Percentiles rank a stretch among this genome's conserved stretches.
Evolutionary conservation across 2,797 vertebrate species (phyloP).

Genomic region (Dendrocincla fuliginosa): DNA sequence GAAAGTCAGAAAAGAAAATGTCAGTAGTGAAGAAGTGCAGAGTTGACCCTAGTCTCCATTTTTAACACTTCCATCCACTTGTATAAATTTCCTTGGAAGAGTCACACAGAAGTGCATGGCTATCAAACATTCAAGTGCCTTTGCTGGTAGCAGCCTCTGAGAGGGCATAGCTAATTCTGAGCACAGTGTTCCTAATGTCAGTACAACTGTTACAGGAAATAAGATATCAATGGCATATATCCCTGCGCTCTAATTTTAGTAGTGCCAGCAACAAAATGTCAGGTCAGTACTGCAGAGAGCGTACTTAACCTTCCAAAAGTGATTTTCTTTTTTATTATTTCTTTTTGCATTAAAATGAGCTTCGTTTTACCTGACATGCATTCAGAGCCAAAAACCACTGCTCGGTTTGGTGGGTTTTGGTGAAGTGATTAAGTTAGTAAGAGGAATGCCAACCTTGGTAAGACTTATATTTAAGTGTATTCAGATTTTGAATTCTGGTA

Average conservation of each 20-base stretch:
- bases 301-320: background rate
- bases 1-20: background rate
- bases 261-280: constrained; percentile 24
- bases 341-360: background rate
- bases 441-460: background rate
- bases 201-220: constrained; percentile 55
- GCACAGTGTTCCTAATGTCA: constrained; percentile 30
- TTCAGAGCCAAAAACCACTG: background rate
- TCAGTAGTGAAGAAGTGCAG: background rate
- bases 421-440: background rate
- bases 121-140: background rate
- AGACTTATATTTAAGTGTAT: background rate
- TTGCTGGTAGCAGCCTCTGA: background rate
- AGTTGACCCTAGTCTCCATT: background rate
- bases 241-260: constrained; percentile 75
- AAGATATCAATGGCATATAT: constrained; percentile 66
- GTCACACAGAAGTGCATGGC: background rate
- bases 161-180: constrained; percentile 58
- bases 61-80: background rate
- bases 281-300: background rate
- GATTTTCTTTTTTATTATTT: background rate
- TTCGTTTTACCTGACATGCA: background rate
- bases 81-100: background rate
- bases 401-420: background rate
- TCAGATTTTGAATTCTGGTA: background rate